Conservation (phyloP, 2,797 vertebrate species). For the Botia kubotai region DNA sequence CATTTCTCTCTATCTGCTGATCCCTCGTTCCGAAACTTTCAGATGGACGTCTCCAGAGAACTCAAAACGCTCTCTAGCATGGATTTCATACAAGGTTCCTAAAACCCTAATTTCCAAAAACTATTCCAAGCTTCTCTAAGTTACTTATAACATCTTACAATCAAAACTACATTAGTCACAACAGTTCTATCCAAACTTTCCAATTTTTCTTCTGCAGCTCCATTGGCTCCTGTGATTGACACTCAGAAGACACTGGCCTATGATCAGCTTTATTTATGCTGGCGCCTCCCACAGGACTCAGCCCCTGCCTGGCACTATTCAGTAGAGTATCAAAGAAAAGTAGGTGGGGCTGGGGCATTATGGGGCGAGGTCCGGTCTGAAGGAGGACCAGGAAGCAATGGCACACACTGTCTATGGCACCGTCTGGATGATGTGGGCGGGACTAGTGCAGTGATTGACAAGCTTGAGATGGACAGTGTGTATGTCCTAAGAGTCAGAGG, state of each 20-base stretch:
- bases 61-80: constrained; percentile 85
- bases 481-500: constrained; percentile 92
- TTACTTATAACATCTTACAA: not conserved
- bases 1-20: constrained; percentile 86
- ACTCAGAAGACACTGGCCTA: constrained; percentile 97
- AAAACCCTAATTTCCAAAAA: not conserved
- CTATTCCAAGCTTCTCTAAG: not conserved
- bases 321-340: constrained; percentile 89
- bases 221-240: constrained; percentile 93
- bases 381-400: constrained; percentile 78
- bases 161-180: not conserved
- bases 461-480: constrained; percentile 90
- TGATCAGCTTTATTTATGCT: constrained; percentile 95
- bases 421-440: constrained; percentile 90
- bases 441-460: constrained; percentile 88
- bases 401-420: constrained; percentile 85
- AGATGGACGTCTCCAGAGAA: constrained; percentile 89
- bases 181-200: not conserved
- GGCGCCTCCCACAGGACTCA: constrained; percentile 94
- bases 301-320: constrained; percentile 95
- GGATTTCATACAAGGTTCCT: constrained; percentile 87
- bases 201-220: constrained; percentile 76
- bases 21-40: constrained; percentile 89
- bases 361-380: constrained; percentile 86
- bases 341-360: constrained; percentile 82